Evolutionary conservation across 1,140 invertebrate genomes (phyloP).

Genomic region (Radopholus similis): DNA sequence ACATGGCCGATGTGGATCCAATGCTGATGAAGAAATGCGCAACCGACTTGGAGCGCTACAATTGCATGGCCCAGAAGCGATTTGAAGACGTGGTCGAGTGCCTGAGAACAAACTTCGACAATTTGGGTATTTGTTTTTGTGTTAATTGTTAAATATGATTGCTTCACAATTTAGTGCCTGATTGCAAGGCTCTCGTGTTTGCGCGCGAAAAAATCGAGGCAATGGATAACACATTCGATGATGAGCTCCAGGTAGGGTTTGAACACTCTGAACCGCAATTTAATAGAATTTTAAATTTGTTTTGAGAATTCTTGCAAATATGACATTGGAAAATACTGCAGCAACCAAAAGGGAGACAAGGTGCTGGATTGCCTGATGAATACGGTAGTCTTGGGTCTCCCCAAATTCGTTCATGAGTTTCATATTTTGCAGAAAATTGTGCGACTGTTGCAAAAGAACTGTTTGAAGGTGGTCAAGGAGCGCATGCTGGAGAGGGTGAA

Average conservation of each 20-base stretch:
- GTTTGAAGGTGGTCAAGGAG: constrained; percentile 77
- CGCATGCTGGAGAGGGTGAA: constrained; percentile 71
- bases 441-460: constrained; percentile 74
- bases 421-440: constrained; percentile 66
- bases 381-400: no score
- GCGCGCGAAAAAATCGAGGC: constrained; percentile 57
- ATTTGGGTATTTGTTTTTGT: constrained; percentile 30
- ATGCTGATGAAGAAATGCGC: constrained; percentile 72
- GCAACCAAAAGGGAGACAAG: constrained; percentile 46
- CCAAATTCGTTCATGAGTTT: background rate
- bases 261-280: no score
- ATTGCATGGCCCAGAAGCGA: constrained; percentile 64
- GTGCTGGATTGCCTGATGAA: constrained; percentile 66
- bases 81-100: constrained; percentile 75
- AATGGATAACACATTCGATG: constrained; percentile 54
- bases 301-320: constrained; percentile 46
- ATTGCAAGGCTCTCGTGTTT: constrained; percentile 57
- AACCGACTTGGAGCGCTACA: constrained; percentile 71
- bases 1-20: constrained; percentile 69
- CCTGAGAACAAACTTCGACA: constrained; percentile 53
- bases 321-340: constrained; percentile 60
- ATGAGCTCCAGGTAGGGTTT: constrained; percentile 50
- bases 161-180: constrained; percentile 37
- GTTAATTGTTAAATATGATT: constrained; percentile 4
- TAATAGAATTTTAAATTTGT: constrained; percentile 7